These are phyloP conservation scores for Ecdyonurus torrentis DNA, from an alignment of 2,888 invertebrate species.

Conservation along the genomic window DNA sequence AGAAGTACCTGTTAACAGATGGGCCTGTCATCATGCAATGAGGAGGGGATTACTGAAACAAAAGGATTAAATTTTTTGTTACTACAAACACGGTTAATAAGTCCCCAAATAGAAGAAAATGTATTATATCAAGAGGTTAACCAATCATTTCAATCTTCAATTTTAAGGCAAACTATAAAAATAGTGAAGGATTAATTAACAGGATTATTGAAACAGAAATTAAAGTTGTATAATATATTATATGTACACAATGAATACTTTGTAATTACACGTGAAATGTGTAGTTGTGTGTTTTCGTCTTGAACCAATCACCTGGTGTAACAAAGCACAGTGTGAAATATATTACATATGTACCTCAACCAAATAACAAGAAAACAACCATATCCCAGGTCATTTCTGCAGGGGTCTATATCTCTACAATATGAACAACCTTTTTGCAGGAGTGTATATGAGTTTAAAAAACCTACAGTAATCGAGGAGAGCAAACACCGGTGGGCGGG, in stretches of 20 bases:
- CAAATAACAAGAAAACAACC: not conserved
- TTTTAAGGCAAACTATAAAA: not conserved
- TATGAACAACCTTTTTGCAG: not conserved
- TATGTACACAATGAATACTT: too few relatives aligned
- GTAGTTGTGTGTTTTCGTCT: too few relatives aligned
- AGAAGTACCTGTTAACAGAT: conserved; percentile 18
- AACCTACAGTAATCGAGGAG: not conserved
- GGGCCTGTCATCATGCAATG: conserved; percentile 22
- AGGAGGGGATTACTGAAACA: conserved; percentile 20
- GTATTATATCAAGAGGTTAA: conserved; percentile 5
- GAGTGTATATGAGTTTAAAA: not conserved
- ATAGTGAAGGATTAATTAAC: not conserved
- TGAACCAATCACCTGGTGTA: conserved; percentile 13
- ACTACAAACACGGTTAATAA: conserved; percentile 12
- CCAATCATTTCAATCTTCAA: not conserved
- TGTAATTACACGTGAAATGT: too few relatives aligned
- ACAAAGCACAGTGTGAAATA: not conserved
- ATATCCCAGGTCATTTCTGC: not conserved
- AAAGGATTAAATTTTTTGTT: conserved; percentile 18
- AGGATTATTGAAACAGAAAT: too few relatives aligned
- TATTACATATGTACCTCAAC: not conserved
- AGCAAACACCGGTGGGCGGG: not conserved
- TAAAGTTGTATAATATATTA: too few relatives aligned
- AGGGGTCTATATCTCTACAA: not conserved
- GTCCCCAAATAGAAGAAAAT: conserved; percentile 3